Percentiles rank a stretch among this genome's conserved stretches.
Conservation (phyloP, 64 coral and sea anemone genomes). For the Trachythela sp. region DNA sequence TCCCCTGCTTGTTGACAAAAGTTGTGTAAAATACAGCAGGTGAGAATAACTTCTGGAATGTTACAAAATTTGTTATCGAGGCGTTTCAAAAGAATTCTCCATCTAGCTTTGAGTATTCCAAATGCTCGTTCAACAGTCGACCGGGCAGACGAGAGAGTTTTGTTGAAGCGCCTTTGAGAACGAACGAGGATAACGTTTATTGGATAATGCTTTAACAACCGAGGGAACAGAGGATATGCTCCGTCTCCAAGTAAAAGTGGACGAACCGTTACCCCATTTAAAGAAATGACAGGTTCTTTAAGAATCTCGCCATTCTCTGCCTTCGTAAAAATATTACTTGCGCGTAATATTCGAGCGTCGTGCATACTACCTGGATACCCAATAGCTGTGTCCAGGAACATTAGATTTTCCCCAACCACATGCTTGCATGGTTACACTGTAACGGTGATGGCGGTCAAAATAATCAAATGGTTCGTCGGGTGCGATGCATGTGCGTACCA, state of each 20-base stretch:
- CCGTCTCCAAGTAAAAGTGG: slow-evolving; percentile 6
- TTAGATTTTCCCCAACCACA: slow-evolving; percentile 14
- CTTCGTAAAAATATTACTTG: neutral
- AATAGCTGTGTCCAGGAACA: slow-evolving; percentile 36
- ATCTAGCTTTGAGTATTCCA: slow-evolving; percentile 34
- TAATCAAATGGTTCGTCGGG: slow-evolving; percentile 18
- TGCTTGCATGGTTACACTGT: slow-evolving; percentile 34
- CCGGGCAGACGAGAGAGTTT: neutral
- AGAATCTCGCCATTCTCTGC: slow-evolving; percentile 16
- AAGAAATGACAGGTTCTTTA: neutral
- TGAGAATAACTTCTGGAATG: slow-evolving; percentile 45
- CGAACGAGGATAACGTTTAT: neutral
- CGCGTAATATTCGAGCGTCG: slow-evolving; percentile 10
- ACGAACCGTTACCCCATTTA: neutral
- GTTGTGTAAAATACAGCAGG: slow-evolving; percentile 60
- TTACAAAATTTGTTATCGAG: slow-evolving; percentile 48
- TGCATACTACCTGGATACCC: slow-evolving; percentile 40
- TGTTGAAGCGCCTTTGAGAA: slow-evolving; percentile 25
- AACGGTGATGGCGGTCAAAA: slow-evolving; percentile 17
- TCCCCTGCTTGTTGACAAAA: slow-evolving; percentile 60
- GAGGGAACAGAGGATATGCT: slow-evolving; percentile 25
- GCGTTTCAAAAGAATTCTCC: slow-evolving; percentile 41
- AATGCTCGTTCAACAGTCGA: slow-evolving; percentile 25
- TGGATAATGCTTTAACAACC: slow-evolving; percentile 19
- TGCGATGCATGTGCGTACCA: slow-evolving; percentile 20